Percentiles rank a stretch among this genome's conserved stretches.
phyloP scores from a whole-genome alignment of 2,888 invertebrate genomes.

The Drosophila tripunctata region DNA sequence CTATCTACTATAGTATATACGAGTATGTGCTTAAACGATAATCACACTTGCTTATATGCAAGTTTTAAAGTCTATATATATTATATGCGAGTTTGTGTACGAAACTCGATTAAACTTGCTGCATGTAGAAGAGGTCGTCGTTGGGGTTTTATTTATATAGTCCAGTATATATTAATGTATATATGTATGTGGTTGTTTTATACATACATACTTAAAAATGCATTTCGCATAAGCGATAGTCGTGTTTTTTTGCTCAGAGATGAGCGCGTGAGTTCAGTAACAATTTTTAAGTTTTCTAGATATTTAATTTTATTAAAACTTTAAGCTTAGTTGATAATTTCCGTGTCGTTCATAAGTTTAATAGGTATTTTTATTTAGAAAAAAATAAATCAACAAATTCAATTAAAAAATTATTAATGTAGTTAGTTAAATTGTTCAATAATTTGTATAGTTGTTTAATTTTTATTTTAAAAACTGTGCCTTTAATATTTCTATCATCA shows the following conservation, averaged over 20 bases:
- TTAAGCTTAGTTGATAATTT: too few relatives aligned
- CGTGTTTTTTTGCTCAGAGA: slow-evolving; percentile 3
- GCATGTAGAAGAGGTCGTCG: not conserved
- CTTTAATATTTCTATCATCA: too few relatives aligned
- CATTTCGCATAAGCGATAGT: slow-evolving; percentile 5
- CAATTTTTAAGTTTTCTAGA: not conserved
- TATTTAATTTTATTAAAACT: not conserved
- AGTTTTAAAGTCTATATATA: not conserved
- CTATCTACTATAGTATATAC: not conserved
- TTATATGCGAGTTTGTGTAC: not conserved
- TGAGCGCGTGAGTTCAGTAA: slow-evolving; percentile 4
- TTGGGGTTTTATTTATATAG: not conserved
- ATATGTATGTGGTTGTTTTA: not conserved
- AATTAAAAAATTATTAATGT: too few relatives aligned
- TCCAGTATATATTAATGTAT: not conserved
- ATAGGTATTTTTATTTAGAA: too few relatives aligned
- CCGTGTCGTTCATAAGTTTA: too few relatives aligned
- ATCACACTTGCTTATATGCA: slow-evolving; percentile 17
- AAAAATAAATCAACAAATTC: too few relatives aligned
- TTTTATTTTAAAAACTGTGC: too few relatives aligned
- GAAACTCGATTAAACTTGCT: slow-evolving; percentile 20
- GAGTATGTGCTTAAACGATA: slow-evolving; percentile 11
- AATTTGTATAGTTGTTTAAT: too few relatives aligned
- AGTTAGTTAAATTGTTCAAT: too few relatives aligned
- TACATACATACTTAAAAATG: not conserved